Evolutionary conservation across 2,888 invertebrate genomes (phyloP).

Genomic region (Schizotus pectinicornis): DNA sequence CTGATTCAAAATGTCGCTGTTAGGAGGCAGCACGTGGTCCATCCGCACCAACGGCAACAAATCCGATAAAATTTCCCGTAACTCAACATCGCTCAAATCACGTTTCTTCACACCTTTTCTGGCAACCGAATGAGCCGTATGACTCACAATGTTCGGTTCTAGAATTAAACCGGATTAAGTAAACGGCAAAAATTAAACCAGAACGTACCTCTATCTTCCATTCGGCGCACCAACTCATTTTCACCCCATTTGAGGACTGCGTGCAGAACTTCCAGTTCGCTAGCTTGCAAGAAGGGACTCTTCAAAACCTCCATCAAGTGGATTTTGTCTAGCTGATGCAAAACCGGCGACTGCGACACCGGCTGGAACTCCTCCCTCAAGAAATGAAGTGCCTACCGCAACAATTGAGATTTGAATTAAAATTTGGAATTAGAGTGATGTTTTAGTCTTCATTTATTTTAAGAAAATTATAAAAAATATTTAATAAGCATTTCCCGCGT

Average conservation of each 20-base stretch:
- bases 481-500: too few relatives aligned
- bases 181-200: background rate
- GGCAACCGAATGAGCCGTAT: conserved; percentile 90
- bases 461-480: conserved; percentile 1
- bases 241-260: conserved; percentile 91
- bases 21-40: conserved; percentile 88
- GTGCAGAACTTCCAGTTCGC: conserved; percentile 87
- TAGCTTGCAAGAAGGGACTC: conserved; percentile 82
- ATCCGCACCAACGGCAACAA: conserved; percentile 84
- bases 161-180: conserved; percentile 37
- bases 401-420: conserved; percentile 59
- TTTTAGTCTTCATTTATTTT: too few relatives aligned
- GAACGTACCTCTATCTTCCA: conserved; percentile 76
- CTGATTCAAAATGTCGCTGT: conserved; percentile 78
- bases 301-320: conserved; percentile 77
- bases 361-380: conserved; percentile 90
- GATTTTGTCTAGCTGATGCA: conserved; percentile 77
- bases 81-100: conserved; percentile 83
- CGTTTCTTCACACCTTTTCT: conserved; percentile 83
- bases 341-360: conserved; percentile 73
- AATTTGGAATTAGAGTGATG: too few relatives aligned
- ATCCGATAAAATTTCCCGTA: conserved; percentile 84
- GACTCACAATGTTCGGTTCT: conserved; percentile 90
- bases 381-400: conserved; percentile 79
- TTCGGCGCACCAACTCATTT: conserved; percentile 78